phyloP scores from a whole-genome alignment of 2,797 vertebrate genomes.

The Bovichtus variegatus region DNA sequence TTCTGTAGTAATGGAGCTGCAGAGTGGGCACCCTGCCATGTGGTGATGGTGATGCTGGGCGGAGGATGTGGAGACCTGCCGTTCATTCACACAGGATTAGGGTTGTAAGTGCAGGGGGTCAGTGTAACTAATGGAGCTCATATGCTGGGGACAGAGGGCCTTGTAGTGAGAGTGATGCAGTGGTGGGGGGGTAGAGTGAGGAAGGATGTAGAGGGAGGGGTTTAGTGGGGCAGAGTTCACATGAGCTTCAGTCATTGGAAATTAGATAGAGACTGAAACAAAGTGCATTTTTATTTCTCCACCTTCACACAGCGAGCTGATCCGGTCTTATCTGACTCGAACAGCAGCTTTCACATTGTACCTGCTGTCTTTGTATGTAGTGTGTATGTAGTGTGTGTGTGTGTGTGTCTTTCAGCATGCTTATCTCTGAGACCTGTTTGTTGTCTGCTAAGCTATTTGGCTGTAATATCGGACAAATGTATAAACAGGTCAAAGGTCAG shows the following conservation, averaged over 20 bases:
- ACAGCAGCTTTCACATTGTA: slow-evolving; percentile 21
- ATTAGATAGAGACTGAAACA: slow-evolving; percentile 22
- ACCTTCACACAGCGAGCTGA: slow-evolving; percentile 18
- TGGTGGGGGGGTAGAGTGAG: not conserved
- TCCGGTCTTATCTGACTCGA: slow-evolving; percentile 40
- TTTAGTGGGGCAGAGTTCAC: slow-evolving; percentile 39
- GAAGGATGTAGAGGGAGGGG: slow-evolving; percentile 9
- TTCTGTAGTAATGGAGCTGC: slow-evolving; percentile 58
- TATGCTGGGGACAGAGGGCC: slow-evolving; percentile 44
- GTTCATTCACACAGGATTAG: slow-evolving; percentile 59
- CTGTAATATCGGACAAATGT: not conserved
- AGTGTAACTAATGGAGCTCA: slow-evolving; percentile 66
- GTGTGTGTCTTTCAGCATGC: not conserved
- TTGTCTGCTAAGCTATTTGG: not conserved
- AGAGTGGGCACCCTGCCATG: slow-evolving; percentile 57
- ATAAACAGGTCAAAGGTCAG: not conserved
- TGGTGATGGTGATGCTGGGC: slow-evolving; percentile 27
- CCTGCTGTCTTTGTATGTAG: not conserved
- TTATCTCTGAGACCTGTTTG: not conserved
- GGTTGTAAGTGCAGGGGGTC: slow-evolving; percentile 50
- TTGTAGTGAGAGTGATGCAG: slow-evolving; percentile 18
- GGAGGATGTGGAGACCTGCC: slow-evolving; percentile 48
- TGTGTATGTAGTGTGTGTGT: not conserved
- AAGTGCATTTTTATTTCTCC: slow-evolving; percentile 24
- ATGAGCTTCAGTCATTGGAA: slow-evolving; percentile 16